A percentile compares a stretch with the other conserved stretches of the same genome.
Evolutionary conservation across 92 coral and sea anemone genomes (phyloP).

Genomic region (Palythoa heliodiscus): DNA sequence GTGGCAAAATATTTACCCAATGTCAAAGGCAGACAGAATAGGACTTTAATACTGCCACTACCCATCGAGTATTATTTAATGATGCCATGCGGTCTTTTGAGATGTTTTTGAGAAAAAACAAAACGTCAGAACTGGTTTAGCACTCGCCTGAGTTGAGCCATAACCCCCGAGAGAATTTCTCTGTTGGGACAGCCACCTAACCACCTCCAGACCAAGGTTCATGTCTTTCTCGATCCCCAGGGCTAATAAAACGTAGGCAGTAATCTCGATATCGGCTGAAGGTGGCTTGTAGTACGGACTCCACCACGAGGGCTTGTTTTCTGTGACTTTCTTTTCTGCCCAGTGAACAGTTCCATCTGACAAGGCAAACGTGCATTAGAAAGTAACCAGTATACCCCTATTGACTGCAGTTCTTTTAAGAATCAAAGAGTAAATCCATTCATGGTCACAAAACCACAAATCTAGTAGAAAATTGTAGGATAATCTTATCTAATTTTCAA

Average conservation of each 20-base stretch:
- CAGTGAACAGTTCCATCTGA: slow-evolving; percentile 87
- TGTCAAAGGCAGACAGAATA: too few species aligned
- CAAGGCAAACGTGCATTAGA: neutral
- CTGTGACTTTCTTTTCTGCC: slow-evolving; percentile 56
- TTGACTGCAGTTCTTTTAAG: too few species aligned
- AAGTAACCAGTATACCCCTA: too few species aligned
- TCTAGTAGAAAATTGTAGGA: too few species aligned
- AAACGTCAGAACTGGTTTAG: neutral
- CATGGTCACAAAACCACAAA: too few species aligned
- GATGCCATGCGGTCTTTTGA: neutral
- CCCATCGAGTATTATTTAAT: too few species aligned
- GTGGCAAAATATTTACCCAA: too few species aligned
- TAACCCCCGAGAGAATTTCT: slow-evolving; percentile 93
- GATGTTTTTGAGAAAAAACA: too few species aligned
- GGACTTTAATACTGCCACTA: too few species aligned
- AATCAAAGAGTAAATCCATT: too few species aligned
- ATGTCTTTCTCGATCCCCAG: slow-evolving; percentile 62
- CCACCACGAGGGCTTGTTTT: slow-evolving; percentile 54
- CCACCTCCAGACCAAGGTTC: slow-evolving; percentile 71
- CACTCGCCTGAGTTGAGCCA: slow-evolving; percentile 84
- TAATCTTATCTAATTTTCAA: too few species aligned
- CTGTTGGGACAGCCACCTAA: slow-evolving; percentile 92
- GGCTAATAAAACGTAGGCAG: slow-evolving; percentile 85
- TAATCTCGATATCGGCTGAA: slow-evolving; percentile 97
- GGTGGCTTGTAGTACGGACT: slow-evolving; percentile 94